phyloP scores from a whole-genome alignment of 2,797 vertebrate species.

The Bucorvus abyssinicus region DNA sequence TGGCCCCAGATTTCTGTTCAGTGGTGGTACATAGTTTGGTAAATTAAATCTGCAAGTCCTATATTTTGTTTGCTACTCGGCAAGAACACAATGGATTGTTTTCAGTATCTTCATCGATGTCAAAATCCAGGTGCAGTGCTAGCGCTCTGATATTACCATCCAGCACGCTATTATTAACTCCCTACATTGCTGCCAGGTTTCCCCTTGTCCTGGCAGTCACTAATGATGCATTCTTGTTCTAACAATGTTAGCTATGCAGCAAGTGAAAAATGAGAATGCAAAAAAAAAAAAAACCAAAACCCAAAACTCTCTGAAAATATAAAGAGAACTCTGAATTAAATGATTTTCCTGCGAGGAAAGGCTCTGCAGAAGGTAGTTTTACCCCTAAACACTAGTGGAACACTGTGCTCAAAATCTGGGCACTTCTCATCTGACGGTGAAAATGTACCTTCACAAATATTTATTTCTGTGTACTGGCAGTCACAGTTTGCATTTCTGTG shows the following conservation, averaged over 20 bases:
- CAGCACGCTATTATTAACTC: not conserved
- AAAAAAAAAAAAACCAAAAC: not conserved
- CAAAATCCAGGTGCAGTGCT: not conserved
- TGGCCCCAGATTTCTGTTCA: not conserved
- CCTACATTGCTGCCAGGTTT: not conserved
- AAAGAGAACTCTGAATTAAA: not conserved
- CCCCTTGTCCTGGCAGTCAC: not conserved
- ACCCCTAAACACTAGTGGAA: not conserved
- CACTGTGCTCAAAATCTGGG: not conserved
- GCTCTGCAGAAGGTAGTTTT: not conserved
- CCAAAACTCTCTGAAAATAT: not conserved
- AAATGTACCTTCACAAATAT: not conserved
- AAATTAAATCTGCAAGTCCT: slow-evolving; percentile 22
- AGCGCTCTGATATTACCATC: not conserved
- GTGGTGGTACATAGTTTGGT: not conserved
- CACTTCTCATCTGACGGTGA: not conserved
- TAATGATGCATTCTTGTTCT: not conserved
- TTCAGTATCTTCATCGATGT: not conserved
- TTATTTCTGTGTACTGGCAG: not conserved
- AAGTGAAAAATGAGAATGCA: not conserved
- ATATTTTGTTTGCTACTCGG: not conserved
- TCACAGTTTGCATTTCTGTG: not conserved
- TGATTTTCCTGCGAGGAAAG: not conserved
- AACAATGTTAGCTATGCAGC: not conserved
- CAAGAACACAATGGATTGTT: not conserved